Conservation (phyloP, 2,888 invertebrate species). For the Cyclophora punctaria region DNA sequence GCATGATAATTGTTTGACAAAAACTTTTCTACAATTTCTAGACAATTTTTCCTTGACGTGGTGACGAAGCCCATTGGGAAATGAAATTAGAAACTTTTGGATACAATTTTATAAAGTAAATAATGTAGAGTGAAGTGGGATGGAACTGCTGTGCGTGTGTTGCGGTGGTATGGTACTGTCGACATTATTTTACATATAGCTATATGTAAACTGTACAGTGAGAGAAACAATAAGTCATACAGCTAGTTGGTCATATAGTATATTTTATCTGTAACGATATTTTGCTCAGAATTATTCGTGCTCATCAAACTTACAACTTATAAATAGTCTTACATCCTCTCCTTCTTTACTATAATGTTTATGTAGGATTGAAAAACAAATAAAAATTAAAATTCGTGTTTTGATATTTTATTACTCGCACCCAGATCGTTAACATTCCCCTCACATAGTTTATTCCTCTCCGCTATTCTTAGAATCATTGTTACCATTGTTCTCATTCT, state of each 20-base stretch:
- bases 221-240: no score
- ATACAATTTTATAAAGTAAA: conserved; percentile 1
- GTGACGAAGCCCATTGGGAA: conserved; percentile 5
- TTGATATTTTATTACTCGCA: conserved; percentile 1
- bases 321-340: no score
- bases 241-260: no score
- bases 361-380: background rate
- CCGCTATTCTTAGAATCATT: conserved; percentile 1
- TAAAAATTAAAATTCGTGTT: background rate
- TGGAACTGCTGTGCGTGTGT: background rate
- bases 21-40: conserved; percentile 25
- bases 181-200: no score
- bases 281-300: no score
- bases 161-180: no score
- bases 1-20: conserved; percentile 45
- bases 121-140: background rate
- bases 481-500: conserved; percentile 10
- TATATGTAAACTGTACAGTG: no score
- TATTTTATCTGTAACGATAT: no score
- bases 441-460: background rate
- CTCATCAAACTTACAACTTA: no score
- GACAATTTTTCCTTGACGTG: conserved; percentile 20
- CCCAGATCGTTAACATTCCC: background rate
- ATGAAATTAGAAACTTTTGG: conserved; percentile 2
- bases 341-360: background rate